Percentiles rank a stretch among this genome's conserved stretches.
These are phyloP conservation scores for Vimba vimba DNA, from an alignment of 2,113 vertebrate genomes.

Conservation along the genomic window DNA sequence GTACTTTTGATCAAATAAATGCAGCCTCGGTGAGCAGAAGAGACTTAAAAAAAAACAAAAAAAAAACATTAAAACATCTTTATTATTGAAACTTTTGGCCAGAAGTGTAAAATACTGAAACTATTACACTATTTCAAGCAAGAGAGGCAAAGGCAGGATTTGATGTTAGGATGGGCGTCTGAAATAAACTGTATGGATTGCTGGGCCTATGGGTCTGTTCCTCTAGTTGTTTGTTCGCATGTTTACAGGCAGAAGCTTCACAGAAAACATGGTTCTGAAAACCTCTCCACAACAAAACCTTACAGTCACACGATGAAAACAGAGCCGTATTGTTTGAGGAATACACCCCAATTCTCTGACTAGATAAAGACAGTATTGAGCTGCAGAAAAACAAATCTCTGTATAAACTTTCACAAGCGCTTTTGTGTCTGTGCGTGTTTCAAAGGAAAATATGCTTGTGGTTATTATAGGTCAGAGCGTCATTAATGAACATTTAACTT, in stretches of 20 bases:
- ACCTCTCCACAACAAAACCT: neutral
- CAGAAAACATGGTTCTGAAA: neutral
- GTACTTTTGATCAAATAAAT: too few relatives aligned
- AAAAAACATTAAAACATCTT: too few relatives aligned
- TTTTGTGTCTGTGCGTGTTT: neutral
- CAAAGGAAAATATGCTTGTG: neutral
- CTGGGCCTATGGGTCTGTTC: too few relatives aligned
- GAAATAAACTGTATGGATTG: neutral
- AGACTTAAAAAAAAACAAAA: too few relatives aligned
- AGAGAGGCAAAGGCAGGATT: neutral
- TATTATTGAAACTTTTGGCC: too few relatives aligned
- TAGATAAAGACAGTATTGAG: constrained; percentile 29
- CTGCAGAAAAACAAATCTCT: neutral
- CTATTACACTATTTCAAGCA: neutral
- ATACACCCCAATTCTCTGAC: neutral
- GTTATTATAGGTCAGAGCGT: constrained; percentile 11
- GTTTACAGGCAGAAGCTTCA: neutral
- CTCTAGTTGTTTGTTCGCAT: neutral
- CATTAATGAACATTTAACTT: neutral
- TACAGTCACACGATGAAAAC: neutral
- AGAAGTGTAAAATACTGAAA: neutral
- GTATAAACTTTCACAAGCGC: constrained; percentile 11
- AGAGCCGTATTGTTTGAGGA: neutral
- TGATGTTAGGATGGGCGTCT: neutral
- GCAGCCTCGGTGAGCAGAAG: too few relatives aligned